Evolutionary conservation across 2,113 vertebrate genomes (phyloP), one percentile per base, ranked within the genome.

Genomic region (Zosterops pallidus): DNA sequence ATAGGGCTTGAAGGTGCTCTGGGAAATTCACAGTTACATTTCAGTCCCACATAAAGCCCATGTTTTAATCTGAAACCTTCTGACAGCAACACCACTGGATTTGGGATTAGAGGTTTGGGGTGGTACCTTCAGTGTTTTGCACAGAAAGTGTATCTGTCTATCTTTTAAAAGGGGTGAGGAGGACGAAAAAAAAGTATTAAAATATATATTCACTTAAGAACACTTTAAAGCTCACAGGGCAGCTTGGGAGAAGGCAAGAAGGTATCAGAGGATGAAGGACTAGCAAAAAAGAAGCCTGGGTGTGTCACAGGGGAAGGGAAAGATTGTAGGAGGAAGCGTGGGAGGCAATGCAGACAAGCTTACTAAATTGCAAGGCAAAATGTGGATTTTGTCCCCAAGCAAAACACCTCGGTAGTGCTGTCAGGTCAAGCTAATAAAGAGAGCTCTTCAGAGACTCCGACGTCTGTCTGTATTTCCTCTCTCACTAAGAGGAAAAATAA

Each of bases 261-360:
- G 47, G 60, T 35, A 90, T 56, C 35, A 93, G 37, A 77, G 31
- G 57, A 64, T 60, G 60, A 86, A 89, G 80, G 25, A 69, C 39
- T 50, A 81, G 41, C 47, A 44, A 89, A 80, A 90, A 78, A 89
- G 68, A 88, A 94, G 56, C 28, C 63, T 86, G 83, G 72, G 80
- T 84, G 92, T 81, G 90, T 88, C 94, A 64, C 2, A 76, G 64
- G 63, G 55, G 76, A 90, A 94, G 69, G 90, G 86, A 96, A 86
- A 86, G 11, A 72, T 65, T 63, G 90, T 85, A 80, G 96, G 95
- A 92, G 91, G 94, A 96, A 94, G 92, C 14, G 81, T 84, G 75
- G 89, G 91, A 89, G 93, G 77, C 78, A 74, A 74, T 68, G 89
- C 95, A 95, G 95, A 96, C 95, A 90, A 96, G 80, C 86, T 97